Percentiles rank a stretch among this genome's conserved stretches.
phyloP scores from a whole-genome alignment of 2,888 invertebrate species.

The Kryphioiulus occultus region DNA sequence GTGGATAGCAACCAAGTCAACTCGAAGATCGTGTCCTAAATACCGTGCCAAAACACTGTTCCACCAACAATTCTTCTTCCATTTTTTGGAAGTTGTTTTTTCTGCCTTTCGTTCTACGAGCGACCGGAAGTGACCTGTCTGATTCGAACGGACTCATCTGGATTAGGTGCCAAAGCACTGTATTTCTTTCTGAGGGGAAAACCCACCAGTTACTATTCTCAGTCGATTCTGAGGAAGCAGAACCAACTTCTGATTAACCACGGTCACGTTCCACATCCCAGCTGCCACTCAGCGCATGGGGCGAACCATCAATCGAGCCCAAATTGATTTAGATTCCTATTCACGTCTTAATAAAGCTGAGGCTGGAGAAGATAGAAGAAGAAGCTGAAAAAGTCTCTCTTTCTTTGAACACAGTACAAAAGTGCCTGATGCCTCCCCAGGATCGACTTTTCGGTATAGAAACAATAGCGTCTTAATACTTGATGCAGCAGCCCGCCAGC shows the following conservation, averaged over 20 bases:
- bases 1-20: too few relatives aligned
- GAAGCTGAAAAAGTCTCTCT: not conserved
- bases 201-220: not conserved
- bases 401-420: not conserved
- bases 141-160: not conserved
- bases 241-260: not conserved
- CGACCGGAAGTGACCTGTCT: too few relatives aligned
- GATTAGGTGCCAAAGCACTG: not conserved
- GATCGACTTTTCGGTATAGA: constrained; percentile 28
- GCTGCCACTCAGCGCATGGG: constrained; percentile 29
- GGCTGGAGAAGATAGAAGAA: not conserved
- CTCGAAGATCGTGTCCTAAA: too few relatives aligned
- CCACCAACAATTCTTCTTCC: too few relatives aligned
- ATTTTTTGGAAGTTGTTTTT: not conserved
- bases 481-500: not conserved
- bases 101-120: not conserved
- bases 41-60: too few relatives aligned
- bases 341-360: constrained; percentile 10
- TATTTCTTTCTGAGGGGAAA: not conserved
- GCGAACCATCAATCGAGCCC: not conserved
- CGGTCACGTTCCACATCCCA: constrained; percentile 12
- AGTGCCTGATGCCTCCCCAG: not conserved
- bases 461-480: not conserved
- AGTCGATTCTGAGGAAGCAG: not conserved
- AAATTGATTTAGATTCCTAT: constrained; percentile 35